Percentiles rank a stretch among this genome's conserved stretches.
Conservation (phyloP, 2,797 vertebrate species). For the Saxicola maurus region DNA sequence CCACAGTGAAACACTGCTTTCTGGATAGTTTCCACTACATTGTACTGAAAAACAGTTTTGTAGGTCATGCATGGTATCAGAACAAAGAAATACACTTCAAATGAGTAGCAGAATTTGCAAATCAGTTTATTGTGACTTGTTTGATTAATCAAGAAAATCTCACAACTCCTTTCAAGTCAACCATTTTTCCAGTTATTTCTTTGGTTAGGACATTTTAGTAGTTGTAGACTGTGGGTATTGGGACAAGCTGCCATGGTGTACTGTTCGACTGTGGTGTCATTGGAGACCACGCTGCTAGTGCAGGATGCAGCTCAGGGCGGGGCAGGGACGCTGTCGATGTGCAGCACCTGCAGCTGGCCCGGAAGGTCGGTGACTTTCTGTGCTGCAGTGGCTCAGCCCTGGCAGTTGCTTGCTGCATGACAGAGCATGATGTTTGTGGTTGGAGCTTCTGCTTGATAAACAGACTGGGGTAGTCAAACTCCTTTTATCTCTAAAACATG, state of each 20-base stretch:
- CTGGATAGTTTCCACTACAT: neutral
- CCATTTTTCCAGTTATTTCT: neutral
- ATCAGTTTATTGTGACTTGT: neutral
- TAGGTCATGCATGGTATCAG: neutral
- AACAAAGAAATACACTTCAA: neutral
- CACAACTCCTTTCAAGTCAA: neutral
- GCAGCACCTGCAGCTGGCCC: neutral
- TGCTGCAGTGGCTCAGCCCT: neutral
- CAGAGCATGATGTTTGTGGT: accelerated
- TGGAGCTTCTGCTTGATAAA: neutral
- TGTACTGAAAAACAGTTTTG: neutral
- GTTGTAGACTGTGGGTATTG: neutral
- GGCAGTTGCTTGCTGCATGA: neutral
- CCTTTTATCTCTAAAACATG: neutral
- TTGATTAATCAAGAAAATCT: neutral
- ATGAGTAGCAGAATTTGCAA: neutral
- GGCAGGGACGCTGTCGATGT: neutral
- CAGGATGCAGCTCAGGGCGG: accelerated
- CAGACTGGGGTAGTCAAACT: neutral
- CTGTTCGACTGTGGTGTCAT: accelerated
- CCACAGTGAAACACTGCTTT: neutral
- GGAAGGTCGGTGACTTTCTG: accelerated
- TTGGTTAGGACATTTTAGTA: neutral
- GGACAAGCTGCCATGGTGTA: neutral
- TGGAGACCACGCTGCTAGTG: neutral